These are phyloP conservation scores for Pristionchus maxplancki DNA, from an alignment of 2,888 invertebrate species.

Conservation along the genomic window DNA sequence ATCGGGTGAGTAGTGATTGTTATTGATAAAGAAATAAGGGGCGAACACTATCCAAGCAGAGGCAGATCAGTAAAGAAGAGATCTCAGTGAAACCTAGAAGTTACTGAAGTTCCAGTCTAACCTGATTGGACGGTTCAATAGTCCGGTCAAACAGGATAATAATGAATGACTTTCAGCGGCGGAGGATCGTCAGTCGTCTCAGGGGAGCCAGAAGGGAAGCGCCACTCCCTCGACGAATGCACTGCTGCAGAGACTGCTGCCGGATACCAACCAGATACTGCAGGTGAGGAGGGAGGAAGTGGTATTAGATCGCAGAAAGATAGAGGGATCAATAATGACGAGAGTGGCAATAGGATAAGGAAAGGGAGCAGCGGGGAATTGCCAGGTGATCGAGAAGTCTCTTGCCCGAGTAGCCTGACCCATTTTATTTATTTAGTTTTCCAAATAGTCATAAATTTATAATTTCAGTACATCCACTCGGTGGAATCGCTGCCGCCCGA, in stretches of 20 bases:
- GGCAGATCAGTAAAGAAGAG: too few relatives aligned
- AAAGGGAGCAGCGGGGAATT: too few relatives aligned
- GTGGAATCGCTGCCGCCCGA: neutral
- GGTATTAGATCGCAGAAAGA: neutral
- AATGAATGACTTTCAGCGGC: too few relatives aligned
- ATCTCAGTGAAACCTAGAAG: too few relatives aligned
- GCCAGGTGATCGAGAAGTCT: too few relatives aligned
- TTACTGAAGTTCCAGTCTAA: too few relatives aligned
- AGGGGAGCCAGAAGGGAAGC: neutral
- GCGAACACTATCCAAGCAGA: neutral
- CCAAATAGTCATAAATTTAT: neutral
- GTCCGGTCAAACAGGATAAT: neutral
- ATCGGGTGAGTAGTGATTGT: neutral
- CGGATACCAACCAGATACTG: constrained; percentile 15
- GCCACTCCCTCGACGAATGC: neutral
- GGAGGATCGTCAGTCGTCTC: neutral
- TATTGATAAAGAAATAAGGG: neutral
- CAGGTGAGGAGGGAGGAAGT: too few relatives aligned
- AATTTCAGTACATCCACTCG: neutral
- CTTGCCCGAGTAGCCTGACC: too few relatives aligned
- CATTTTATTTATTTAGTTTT: neutral
- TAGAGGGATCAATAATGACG: neutral
- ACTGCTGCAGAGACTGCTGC: constrained; percentile 16
- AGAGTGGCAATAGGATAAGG: too few relatives aligned
- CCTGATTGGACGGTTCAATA: too few relatives aligned